A percentile compares a stretch with the other conserved stretches of the same genome.
These are phyloP conservation scores for Pherbina coryleti DNA, from an alignment of 2,888 invertebrate genomes.

Conservation along the genomic window DNA sequence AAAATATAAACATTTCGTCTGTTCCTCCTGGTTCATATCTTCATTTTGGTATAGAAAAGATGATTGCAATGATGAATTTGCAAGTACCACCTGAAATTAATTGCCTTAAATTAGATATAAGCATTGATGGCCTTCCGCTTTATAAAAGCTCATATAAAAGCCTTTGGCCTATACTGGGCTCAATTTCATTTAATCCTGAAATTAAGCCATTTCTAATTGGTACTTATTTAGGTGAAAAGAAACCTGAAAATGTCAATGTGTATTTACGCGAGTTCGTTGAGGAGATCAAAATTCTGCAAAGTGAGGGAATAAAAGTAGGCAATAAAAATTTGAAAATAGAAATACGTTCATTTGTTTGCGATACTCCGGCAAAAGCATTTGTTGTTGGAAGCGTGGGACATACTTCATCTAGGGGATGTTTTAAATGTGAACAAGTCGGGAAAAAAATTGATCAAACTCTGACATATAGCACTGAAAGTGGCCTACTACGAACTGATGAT, in stretches of 20 bases:
- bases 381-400: constrained; percentile 14
- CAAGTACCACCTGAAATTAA: constrained; percentile 1
- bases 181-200: neutral
- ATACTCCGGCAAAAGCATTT: constrained; percentile 18
- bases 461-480: neutral
- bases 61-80: constrained; percentile 3
- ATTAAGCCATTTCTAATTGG: constrained; percentile 20
- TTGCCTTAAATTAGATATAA: constrained; percentile 12
- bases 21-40: constrained; percentile 25
- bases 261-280: constrained; percentile 17
- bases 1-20: constrained; percentile 18
- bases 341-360: constrained; percentile 28
- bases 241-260: constrained; percentile 4
- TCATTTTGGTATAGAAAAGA: constrained; percentile 26
- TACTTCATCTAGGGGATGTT: neutral
- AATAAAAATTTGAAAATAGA: neutral
- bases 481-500: neutral
- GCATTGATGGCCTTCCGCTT: neutral
- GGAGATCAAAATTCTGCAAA: neutral
- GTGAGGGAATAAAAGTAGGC: neutral
- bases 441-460: neutral
- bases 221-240: constrained; percentile 9
- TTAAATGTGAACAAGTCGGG: constrained; percentile 9
- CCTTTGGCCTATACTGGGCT: neutral
- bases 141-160: neutral